Base-by-base conservation (phyloP, 2,113 vertebrate genomes). In the Lanius ludovicianus region DNA sequence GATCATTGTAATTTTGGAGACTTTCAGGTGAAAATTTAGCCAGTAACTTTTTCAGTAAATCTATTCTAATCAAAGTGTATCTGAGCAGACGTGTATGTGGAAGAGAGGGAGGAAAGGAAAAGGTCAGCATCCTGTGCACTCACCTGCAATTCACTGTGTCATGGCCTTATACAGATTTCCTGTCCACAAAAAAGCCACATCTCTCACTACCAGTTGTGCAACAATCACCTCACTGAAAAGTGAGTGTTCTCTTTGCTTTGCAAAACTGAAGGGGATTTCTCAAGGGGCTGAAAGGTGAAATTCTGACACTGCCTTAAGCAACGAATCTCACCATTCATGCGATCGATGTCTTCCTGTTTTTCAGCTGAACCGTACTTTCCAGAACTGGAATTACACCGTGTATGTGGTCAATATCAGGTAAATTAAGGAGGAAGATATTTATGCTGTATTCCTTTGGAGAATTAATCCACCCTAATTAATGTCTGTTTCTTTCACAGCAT, bases 291-390 rank as follows among this genome's bases (percentile, higher is more conserved):
- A 85, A 83, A 16, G 21, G 28, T 63, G 39, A 95, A 74, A 57
- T 83, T 87, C 31, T 81, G 87, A 79, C 37, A 55, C 68, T 52
- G 5, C 65, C 49, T 83, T 88, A 88, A 69, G 77, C 49, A 80
- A 74, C 83, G 76, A 87, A 93, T 69, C 39, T 82, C 6, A 1
- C 19, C n/a, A 39, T 90, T 82, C 44, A n/a, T 70, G 24, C 92
- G 35, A 87, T 92, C 85, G 69, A 91, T 89, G 63, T 95, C 79
- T 95, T 97, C 93, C 57, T 98, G 80, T 98, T 97, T 98, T 98
- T 50, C 98, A 99, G 99, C 98, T 99, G 52, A 99, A 99, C 90
- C 96, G 98, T 60, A 99, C 99, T 18, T 99, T 99, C 87, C 97
- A 98, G 81, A 98, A 98, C 97, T 99, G 99, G 99, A 99, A 97